phyloP scores from a whole-genome alignment of 2,888 invertebrate species.

The Drosophila longiperda region DNA sequence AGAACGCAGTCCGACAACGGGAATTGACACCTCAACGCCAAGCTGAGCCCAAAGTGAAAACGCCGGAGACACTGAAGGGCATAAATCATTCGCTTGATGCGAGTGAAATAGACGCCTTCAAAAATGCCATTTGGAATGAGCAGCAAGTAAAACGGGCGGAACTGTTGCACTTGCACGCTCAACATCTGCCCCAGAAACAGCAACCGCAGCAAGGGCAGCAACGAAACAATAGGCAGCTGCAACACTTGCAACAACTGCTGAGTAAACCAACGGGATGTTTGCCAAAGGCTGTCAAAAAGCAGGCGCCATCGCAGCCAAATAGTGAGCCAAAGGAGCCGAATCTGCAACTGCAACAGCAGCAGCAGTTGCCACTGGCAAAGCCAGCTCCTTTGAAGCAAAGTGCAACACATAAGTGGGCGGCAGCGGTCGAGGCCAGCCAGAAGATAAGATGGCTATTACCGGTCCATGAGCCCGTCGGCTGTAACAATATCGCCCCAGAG shows the following conservation, averaged over 20 bases:
- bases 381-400: not conserved
- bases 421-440: slow-evolving; percentile 7
- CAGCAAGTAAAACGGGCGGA: slow-evolving; percentile 58
- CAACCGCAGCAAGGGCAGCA: slow-evolving; percentile 2
- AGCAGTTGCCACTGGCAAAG: not conserved
- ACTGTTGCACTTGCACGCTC: slow-evolving; percentile 31
- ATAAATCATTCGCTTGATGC: slow-evolving; percentile 43
- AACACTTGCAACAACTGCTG: not conserved
- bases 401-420: not conserved
- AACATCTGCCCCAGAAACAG: slow-evolving; percentile 1
- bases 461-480: not conserved
- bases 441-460: not conserved
- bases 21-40: not conserved
- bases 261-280: not conserved
- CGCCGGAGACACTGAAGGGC: slow-evolving; percentile 2
- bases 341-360: not conserved
- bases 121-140: slow-evolving; percentile 36
- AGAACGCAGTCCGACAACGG: not conserved
- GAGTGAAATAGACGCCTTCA: slow-evolving; percentile 43
- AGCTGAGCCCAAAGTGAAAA: not conserved
- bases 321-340: not conserved
- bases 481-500: not conserved
- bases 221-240: not conserved
- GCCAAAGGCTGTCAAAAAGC: not conserved
- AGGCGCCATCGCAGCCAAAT: not conserved